These are phyloP conservation scores for Rhabdomys pumilio DNA, from an alignment of 2,797 vertebrate species.

Conservation along the genomic window DNA sequence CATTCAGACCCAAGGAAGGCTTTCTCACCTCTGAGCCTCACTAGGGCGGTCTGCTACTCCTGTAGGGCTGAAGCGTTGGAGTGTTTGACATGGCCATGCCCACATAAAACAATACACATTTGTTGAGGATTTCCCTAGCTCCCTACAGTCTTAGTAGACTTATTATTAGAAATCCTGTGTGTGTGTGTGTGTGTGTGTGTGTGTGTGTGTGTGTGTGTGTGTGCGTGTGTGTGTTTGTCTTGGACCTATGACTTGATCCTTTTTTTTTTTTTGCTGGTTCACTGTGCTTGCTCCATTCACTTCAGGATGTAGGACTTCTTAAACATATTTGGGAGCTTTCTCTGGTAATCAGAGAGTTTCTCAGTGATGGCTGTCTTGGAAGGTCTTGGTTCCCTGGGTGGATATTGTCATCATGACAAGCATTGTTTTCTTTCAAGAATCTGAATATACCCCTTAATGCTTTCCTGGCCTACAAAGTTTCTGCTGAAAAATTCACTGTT, in stretches of 20 bases:
- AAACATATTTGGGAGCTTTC: not conserved
- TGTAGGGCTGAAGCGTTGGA: not conserved
- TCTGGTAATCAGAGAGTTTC: not conserved
- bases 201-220: not conserved
- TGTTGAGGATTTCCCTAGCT: not conserved
- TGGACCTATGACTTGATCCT: not conserved
- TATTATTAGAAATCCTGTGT: not conserved
- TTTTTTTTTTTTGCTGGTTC: not conserved
- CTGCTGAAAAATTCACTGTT: not conserved
- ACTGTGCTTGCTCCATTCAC: not conserved
- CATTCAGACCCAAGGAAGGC: not conserved
- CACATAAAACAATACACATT: not conserved
- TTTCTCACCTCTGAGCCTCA: not conserved
- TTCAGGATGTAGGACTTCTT: not conserved
- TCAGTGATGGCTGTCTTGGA: not conserved
- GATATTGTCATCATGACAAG: not conserved
- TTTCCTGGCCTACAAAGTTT: not conserved
- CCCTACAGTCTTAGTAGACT: not conserved
- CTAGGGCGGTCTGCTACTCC: not conserved
- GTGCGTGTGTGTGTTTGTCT: not conserved
- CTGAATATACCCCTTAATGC: not conserved
- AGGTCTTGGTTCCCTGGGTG: not conserved
- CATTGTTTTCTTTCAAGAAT: not conserved
- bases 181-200: not conserved
- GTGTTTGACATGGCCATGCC: not conserved